Base-by-base conservation (phyloP, 2,797 vertebrate genomes). In the Australoheros facetus region DNA sequence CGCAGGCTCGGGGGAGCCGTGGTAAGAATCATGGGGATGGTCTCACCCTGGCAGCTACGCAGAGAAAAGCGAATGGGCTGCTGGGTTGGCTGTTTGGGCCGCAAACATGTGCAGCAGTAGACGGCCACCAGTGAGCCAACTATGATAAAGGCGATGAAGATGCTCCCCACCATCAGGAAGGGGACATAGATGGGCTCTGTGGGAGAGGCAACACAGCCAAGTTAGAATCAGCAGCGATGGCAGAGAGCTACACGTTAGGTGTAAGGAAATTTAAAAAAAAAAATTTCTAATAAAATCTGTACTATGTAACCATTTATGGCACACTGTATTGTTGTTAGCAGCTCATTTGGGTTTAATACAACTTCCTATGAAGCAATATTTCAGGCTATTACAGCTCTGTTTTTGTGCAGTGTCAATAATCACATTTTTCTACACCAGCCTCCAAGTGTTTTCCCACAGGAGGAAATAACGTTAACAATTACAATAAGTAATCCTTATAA, bases 71-170 rank as follows among this genome's bases (percentile, higher is more conserved):
- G 96, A 56, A 98, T 97, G 0, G 98, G 97, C 92, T 96, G 97
- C 45, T 97, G 97, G 0, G 97, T 96, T 0, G 97, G 96, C 88
- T 98, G 97, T 85, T 99, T 99, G 73, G 98, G 98, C 78, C 97
- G 95, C 81, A 99, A 93, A 85, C 98, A 99, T 0, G 98, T 99
- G 91, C 98, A 99, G 83, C 98, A 99, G 86, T 99, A 99, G 78
- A 99, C 94, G 0, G 98, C 98, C 64, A 99, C 96, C 85, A 99
- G 94, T 0, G 97, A 98, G 70, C 97, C 98, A 54, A 99, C 95
- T 17, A 99, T 96, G 53, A 99, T 96, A 82, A 99, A 99, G n/a
- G 98, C 97, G 1, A 99, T 94, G 81, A 99, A 99, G 92, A 99
- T 99, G 79, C 97, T 98, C 59, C 98, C 98, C 28, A 99, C 98